These are phyloP conservation scores for Eptesicus fuscus DNA, from an alignment of 2,113 vertebrate species.

Conservation along the genomic window DNA sequence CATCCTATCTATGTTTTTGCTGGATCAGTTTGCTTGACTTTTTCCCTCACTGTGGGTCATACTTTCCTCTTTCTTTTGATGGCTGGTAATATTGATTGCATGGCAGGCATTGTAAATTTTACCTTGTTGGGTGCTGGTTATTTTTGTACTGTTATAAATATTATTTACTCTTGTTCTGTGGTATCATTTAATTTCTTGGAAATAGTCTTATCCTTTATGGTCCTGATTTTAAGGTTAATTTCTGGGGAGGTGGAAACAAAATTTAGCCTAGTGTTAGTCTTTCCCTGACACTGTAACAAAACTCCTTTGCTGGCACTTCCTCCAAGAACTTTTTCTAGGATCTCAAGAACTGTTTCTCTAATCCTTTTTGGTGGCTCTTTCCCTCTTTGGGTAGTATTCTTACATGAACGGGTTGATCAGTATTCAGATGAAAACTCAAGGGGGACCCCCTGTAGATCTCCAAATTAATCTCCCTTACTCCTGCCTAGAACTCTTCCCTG, in stretches of 20 bases:
- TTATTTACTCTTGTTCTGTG: neutral
- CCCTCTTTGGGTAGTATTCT: neutral
- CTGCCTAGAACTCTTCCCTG: neutral
- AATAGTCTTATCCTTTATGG: neutral
- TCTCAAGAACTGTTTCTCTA: neutral
- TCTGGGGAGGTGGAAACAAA: neutral
- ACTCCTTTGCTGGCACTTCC: neutral
- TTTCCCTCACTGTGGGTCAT: neutral
- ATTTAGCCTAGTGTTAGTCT: neutral
- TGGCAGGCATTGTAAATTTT: neutral
- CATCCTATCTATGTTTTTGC: neutral
- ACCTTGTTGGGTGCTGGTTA: neutral
- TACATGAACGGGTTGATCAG: neutral
- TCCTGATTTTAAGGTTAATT: neutral
- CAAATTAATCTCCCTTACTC: neutral
- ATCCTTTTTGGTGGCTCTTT: neutral
- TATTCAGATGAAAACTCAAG: neutral
- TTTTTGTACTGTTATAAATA: neutral
- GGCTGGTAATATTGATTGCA: neutral
- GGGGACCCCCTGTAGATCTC: neutral
- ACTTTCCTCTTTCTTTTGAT: neutral
- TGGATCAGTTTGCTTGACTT: neutral
- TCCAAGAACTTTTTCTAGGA: neutral
- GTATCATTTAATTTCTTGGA: neutral
- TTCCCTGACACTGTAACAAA: neutral